Evolutionary conservation across 2,797 vertebrate species (phyloP).

Genomic region (Philypnodon macrostomus): DNA sequence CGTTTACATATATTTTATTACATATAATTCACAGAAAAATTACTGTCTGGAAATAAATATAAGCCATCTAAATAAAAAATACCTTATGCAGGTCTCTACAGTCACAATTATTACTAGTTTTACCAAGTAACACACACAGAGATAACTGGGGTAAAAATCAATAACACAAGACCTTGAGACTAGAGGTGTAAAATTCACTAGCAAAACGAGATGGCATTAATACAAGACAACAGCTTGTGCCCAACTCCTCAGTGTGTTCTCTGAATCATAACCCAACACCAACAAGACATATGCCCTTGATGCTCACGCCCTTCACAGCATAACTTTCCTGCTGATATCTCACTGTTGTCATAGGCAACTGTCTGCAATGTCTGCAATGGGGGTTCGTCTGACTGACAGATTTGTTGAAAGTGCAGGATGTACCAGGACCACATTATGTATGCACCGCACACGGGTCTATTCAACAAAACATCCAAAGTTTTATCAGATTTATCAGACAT

Average conservation of each 20-base stretch:
- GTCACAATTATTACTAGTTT: neutral
- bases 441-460: neutral
- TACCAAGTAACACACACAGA: neutral
- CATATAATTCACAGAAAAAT: no score
- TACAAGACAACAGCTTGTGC: conserved; percentile 18
- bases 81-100: no score
- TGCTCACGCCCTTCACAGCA: conserved; percentile 43
- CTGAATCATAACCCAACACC: conserved; percentile 27
- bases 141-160: neutral
- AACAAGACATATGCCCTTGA: conserved; percentile 51
- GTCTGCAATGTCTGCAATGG: conserved; percentile 35
- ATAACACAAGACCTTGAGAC: conserved; percentile 14
- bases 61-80: no score
- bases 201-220: neutral
- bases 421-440: conserved; percentile 3
- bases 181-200: conserved; percentile 3
- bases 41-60: no score
- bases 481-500: neutral
- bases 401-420: conserved; percentile 25
- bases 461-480: neutral
- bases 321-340: conserved; percentile 50
- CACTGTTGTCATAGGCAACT: conserved; percentile 56
- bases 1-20: no score
- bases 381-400: conserved; percentile 24
- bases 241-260: conserved; percentile 17